A percentile compares a stretch with the other conserved stretches of the same genome.
Conservation (phyloP, 1,140 invertebrate species). For the Caligus rogercresseyi region DNA sequence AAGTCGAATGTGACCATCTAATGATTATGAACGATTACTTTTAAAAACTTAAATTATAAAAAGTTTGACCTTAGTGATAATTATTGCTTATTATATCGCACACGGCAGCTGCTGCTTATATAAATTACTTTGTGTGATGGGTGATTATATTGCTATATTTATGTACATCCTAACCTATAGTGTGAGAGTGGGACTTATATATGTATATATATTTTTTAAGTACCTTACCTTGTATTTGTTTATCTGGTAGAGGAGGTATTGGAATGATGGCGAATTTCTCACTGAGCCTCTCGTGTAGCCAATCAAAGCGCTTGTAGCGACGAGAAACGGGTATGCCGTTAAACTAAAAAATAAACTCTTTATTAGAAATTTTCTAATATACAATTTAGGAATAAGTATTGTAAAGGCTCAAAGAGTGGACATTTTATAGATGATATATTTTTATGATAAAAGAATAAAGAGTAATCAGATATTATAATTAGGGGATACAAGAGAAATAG, state of each 20-base stretch:
- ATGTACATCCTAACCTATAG: no score
- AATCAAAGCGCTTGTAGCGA: conserved; percentile 97
- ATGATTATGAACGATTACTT: no score
- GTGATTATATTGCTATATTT: no score
- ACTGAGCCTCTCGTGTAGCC: conserved; percentile 78
- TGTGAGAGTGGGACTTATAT: no score
- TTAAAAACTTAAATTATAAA: no score
- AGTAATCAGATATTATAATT: not conserved
- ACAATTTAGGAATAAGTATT: not conserved
- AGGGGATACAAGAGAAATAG: no score
- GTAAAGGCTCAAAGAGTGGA: not conserved
- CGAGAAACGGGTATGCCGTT: conserved; percentile 86
- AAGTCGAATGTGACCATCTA: no score
- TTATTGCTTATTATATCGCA: no score
- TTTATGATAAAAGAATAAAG: not conserved
- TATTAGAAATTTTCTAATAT: not conserved
- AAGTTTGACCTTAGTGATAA: no score
- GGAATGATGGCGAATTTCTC: conserved; percentile 87
- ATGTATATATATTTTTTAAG: no score
- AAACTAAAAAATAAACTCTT: conserved; percentile 36
- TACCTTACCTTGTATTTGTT: conserved; percentile 79
- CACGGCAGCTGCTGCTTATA: no score
- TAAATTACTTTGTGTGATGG: no score
- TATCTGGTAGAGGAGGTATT: conserved; percentile 88
- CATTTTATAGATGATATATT: not conserved